Evolutionary conservation across 2,888 invertebrate genomes (phyloP).

Genomic region (Xanthorhoe spadicearia): DNA sequence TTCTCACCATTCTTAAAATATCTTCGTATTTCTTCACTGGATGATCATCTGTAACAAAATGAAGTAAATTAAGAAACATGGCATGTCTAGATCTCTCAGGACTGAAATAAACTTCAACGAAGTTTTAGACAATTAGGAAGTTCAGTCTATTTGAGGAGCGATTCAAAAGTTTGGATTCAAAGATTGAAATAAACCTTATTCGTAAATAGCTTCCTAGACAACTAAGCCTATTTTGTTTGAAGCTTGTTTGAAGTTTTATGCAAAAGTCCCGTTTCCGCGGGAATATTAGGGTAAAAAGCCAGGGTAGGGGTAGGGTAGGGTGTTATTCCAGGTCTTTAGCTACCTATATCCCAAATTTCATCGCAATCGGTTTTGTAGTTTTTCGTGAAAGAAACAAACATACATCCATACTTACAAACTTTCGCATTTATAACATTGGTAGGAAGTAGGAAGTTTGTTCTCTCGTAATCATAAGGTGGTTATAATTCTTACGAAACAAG

Average conservation of each 20-base stretch:
- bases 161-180: constrained; percentile 37
- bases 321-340: too few relatives aligned
- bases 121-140: constrained; percentile 43
- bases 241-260: too few relatives aligned
- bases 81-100: constrained; percentile 2
- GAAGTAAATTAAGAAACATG: constrained; percentile 19
- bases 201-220: background rate
- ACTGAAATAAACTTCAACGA: constrained; percentile 40
- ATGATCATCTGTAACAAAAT: constrained; percentile 53
- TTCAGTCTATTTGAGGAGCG: constrained; percentile 45
- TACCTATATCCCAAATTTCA: too few relatives aligned
- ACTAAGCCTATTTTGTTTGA: background rate
- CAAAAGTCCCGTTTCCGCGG: too few relatives aligned
- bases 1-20: constrained; percentile 30
- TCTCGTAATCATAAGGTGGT: too few relatives aligned
- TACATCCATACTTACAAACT: too few relatives aligned
- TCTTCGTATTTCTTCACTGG: constrained; percentile 21
- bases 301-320: too few relatives aligned
- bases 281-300: too few relatives aligned
- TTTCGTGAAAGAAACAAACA: too few relatives aligned
- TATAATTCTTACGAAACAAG: background rate
- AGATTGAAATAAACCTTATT: constrained; percentile 17
- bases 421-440: too few relatives aligned
- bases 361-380: too few relatives aligned
- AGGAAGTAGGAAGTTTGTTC: too few relatives aligned